Evolutionary conservation across 2,113 vertebrate genomes (phyloP).

Genomic region (Leucopternis melanops): DNA sequence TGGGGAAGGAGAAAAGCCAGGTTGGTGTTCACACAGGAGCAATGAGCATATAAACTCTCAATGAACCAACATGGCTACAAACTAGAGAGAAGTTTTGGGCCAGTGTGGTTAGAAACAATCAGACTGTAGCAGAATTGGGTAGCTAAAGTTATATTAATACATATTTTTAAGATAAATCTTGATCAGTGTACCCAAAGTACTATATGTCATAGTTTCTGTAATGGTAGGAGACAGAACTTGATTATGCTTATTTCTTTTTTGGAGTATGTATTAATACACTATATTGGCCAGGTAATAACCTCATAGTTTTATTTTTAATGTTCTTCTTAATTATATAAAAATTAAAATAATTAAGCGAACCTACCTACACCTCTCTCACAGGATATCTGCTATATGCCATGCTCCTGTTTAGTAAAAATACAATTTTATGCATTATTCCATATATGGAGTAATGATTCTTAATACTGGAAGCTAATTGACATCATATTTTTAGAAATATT

Average conservation of each 20-base stretch:
- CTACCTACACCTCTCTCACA: background rate
- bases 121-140: background rate
- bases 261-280: background rate
- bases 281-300: background rate
- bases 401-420: background rate
- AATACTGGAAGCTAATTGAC: background rate
- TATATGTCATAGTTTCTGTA: background rate
- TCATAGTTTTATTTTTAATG: background rate
- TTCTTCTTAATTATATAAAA: background rate
- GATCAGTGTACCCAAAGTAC: background rate
- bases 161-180: background rate
- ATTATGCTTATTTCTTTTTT: background rate
- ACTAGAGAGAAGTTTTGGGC: background rate
- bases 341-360: background rate
- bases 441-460: background rate
- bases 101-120: background rate
- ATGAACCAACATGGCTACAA: background rate
- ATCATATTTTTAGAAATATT: background rate
- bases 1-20: background rate
- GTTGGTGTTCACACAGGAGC: accelerated
- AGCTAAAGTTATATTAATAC: background rate
- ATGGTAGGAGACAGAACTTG: background rate
- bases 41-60: background rate
- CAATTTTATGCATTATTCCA: background rate
- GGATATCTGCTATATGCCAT: background rate